Base-by-base conservation (phyloP, 37 sponge, comb jelly and placozoan genomes). In the Lycopodina hypogea region DNA sequence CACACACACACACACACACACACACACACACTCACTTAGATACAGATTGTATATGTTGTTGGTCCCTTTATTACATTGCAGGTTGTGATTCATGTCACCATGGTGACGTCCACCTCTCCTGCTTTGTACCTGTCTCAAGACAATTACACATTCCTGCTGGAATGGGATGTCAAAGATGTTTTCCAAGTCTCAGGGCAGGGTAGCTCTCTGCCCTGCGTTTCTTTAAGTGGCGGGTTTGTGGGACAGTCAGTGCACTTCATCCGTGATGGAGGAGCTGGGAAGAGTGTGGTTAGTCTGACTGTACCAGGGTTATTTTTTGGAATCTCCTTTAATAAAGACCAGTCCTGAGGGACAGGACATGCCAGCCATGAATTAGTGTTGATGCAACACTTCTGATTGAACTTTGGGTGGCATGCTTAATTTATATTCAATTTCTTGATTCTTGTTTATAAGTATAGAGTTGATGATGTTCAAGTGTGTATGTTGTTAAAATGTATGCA, bases 231-330 rank as follows among this genome's bases (percentile, higher is more conserved):
- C 19, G 89, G 89, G 28, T 66, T 40, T 61, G 68, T 86, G 36
- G 83, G 87, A 3, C 68, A 63, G 30, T 74, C 71, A 68, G 60
- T 90, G 36, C 61, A 90, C 64, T 90, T 90, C 69, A 40, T 56
- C 15, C 39, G 87, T 52, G 53, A 58, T 26, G 26, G 30, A 30
- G 32, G 21, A 0, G 80, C 75, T 29, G n/a, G n/a, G n/a, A n/a
- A n/a, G n/a, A 23, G 32, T 15, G 69, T 90, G 23, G 50, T 30
- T 3, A 78, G 74, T 2, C 81, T 90, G 42, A 74, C 75, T 15
- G 28, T 85, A 7, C 90, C 90, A 48, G 90, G 90, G n/a, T 19
- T 38, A 18, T 71, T 41, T 19, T 90, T 81, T 42, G 87, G 81
- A 14, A 19, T 19, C 17, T 53, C 17, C 55, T 53, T 19, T 53